Base-by-base conservation (phyloP, 2,797 vertebrate species). In the Syndactyla subalaris region DNA sequence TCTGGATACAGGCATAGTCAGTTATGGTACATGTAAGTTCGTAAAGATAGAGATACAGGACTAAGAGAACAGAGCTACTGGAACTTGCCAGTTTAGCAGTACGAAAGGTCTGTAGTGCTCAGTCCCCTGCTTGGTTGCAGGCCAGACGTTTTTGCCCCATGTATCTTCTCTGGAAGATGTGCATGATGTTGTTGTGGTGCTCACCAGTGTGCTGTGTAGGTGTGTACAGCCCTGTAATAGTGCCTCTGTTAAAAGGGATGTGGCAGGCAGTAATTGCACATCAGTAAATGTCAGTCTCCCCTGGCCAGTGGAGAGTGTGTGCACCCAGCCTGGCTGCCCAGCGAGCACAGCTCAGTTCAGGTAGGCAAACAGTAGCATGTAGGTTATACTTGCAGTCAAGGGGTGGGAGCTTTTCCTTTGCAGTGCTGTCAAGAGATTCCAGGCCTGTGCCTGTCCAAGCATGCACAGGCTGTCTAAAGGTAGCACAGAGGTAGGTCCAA, bases 381-480 rank as follows among this genome's bases (percentile, higher is more conserved):
- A 0, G 0, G 14, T 9, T 63, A 12, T 20, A 7, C 38, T 41
- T 46, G 39, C 3, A 49, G 7, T 58, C 27, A 26, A 38, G 65
- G 76, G 24, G 6, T 65, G 57, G 65, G 54, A 79, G 58, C 32
- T 49, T 81, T 61, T 52, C 10, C 26, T 75, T 63, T 14, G 36
- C 27, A 63, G 36, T 0, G 0, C 26, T 87, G 21, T 30, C 1
- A 78, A 30, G 55, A 63, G 11, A 24, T 17, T 74, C 30, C 14
- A 52, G 61, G 24, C 22, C n/a, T 0, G 0, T 39, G 38, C 61
- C 39, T 89, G 32, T 61, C 63, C 45, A 24, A 45, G 52, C n/a
- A 54, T 30, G 49, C 24, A 11, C 10, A 9, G 21, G 26, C 41
- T 70, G 12, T 2, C 29, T 11, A 13, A 49, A 77, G 27, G 63